Evolutionary conservation across 2,888 invertebrate species (phyloP).

Genomic region (Drepana falcataria): DNA sequence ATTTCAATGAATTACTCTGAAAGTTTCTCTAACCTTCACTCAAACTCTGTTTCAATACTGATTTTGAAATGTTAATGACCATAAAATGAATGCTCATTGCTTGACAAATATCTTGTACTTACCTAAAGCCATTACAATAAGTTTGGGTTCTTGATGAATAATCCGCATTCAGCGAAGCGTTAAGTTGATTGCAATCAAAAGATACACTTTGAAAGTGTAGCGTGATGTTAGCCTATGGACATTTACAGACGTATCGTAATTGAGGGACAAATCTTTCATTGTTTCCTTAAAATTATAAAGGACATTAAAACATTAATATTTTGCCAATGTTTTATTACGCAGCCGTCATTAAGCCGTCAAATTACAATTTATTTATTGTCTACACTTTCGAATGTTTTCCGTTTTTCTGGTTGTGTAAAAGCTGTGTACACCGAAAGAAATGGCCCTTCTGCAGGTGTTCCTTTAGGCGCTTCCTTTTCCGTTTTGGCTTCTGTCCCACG

Average conservation of each 20-base stretch:
- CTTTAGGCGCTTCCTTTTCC: neutral
- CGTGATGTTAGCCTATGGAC: no score
- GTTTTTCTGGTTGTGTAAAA: slow-evolving; percentile 18
- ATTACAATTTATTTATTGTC: slow-evolving; percentile 16
- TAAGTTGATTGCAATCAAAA: slow-evolving; percentile 34
- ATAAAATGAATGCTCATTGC: slow-evolving; percentile 31
- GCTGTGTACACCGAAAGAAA: slow-evolving; percentile 48
- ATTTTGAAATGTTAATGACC: slow-evolving; percentile 31
- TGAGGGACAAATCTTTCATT: no score
- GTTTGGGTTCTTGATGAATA: slow-evolving; percentile 1
- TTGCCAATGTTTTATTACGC: slow-evolving; percentile 25
- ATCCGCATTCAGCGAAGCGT: slow-evolving; percentile 26
- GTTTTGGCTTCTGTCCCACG: neutral
- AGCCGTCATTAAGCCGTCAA: slow-evolving; percentile 36
- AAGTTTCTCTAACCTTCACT: slow-evolving; percentile 30
- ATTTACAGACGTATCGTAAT: neutral
- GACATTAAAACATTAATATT: neutral
- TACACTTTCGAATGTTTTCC: slow-evolving; percentile 4
- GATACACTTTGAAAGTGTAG: no score
- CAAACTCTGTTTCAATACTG: slow-evolving; percentile 2
- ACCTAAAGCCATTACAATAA: slow-evolving; percentile 17
- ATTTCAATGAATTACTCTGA: neutral
- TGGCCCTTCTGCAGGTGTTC: slow-evolving; percentile 11
- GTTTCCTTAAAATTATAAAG: no score
- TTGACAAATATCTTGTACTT: slow-evolving; percentile 21